Evolutionary conservation across 2,113 vertebrate species (phyloP), one percentile per base, ranked within the genome.

Genomic region (Marmota monax): DNA sequence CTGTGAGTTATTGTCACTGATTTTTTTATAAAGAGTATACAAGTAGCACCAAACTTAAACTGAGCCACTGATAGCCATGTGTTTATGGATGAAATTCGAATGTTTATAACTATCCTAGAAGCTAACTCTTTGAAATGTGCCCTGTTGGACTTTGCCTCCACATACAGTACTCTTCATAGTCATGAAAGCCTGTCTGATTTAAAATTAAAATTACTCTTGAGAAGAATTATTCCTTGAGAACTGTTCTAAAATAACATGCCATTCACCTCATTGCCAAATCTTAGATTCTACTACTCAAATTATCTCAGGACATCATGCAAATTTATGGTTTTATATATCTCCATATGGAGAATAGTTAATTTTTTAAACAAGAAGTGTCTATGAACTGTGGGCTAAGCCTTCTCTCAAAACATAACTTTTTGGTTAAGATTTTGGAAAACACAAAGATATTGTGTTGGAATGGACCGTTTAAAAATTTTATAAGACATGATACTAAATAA

Each of bases 161-260:
- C 45, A 53, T 37, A 63, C 23, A 63, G 61, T 63, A 45, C 2
- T 77, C 51, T 45, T 58, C 56, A 93, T 10, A 88, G 53, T 94
- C 73, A 95, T 32, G 67, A 12, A 85, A 34, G n/a, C 23, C 45
- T 58, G 4, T 91, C 51, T 78, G 14, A 95, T 97, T 95, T 94
- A 83, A 97, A 97, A 94, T 95, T 95, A 77, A 91, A 96, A 96
- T 96, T 86, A n/a, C n/a, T 48, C 53, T 91, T 94, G 17, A 80
- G 56, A 56, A 51, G 56, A 95, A 96, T 94, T 88, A 83, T 94
- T 94, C 69, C 56, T 93, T 97, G 78, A 96, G 53, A 94, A 94
- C 56, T 34, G 27, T 53, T 96, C 91, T 87, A 77, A 89, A 94
- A 93, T 91, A 93, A 45, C 56, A 72, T 74, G 37, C 48, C 74